Percentiles rank a stretch among this genome's conserved stretches.
Conservation (phyloP, 2,113 vertebrate species). For the Sceloporus tristichus region DNA sequence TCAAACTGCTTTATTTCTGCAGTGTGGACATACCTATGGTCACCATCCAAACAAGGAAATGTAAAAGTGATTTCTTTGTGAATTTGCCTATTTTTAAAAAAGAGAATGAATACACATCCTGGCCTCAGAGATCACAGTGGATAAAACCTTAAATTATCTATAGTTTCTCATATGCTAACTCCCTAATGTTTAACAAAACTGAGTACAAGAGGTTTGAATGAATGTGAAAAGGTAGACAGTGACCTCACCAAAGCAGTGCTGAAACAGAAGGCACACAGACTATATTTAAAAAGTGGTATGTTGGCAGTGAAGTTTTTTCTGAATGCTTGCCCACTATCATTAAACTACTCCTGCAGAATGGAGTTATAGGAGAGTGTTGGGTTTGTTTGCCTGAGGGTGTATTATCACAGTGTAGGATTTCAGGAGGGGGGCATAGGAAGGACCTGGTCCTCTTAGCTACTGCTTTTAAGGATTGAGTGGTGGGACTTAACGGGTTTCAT, state of each 20-base stretch:
- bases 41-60: background rate
- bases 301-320: background rate
- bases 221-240: background rate
- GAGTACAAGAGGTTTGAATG: background rate
- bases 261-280: constrained; percentile 41
- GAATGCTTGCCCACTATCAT: background rate
- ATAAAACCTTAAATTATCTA: background rate
- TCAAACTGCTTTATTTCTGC: no score
- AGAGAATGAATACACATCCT: constrained; percentile 9
- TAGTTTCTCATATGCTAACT: background rate
- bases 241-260: background rate
- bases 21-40: no score
- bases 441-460: background rate
- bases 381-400: background rate
- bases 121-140: constrained; percentile 34
- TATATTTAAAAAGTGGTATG: constrained; percentile 28
- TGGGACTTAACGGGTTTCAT: background rate
- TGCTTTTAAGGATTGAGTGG: background rate
- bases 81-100: background rate
- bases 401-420: background rate
- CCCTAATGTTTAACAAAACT: background rate
- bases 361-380: background rate
- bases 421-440: no score
- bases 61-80: background rate
- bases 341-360: no score